Conservation (phyloP, 2,113 vertebrate genomes). For the Hucho hucho region DNA sequence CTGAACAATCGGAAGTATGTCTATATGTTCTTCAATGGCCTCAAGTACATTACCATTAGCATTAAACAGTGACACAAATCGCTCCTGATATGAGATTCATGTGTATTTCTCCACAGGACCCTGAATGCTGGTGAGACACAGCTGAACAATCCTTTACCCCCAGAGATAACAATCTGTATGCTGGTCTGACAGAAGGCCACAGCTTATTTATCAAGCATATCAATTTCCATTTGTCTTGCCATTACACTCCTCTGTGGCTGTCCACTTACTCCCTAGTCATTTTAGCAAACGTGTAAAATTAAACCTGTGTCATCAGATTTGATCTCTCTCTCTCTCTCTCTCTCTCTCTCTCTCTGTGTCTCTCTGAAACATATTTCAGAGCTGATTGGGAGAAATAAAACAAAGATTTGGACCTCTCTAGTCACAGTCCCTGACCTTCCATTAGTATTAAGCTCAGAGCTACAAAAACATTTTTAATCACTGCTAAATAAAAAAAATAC, state of each 20-base stretch:
- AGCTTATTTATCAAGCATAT: slow-evolving; percentile 29
- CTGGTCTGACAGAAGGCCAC: slow-evolving; percentile 15
- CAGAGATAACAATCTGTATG: slow-evolving; percentile 26
- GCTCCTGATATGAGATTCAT: neutral
- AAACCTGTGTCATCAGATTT: slow-evolving; percentile 18
- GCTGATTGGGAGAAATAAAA: neutral
- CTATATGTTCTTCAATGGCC: neutral
- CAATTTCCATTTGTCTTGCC: slow-evolving; percentile 25
- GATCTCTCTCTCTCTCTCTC: slow-evolving; percentile 12
- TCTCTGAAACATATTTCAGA: neutral
- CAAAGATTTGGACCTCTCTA: neutral
- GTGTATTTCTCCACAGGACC: neutral
- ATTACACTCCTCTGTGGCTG: slow-evolving; percentile 6
- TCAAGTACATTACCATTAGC: slow-evolving; percentile 2
- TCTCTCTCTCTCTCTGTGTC: neutral
- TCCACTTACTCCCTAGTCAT: slow-evolving; percentile 14
- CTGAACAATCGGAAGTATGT: neutral
- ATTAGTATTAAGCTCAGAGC: neutral
- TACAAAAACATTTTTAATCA: neutral
- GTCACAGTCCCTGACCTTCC: neutral
- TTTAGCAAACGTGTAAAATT: slow-evolving; percentile 9
- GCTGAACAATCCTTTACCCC: neutral
- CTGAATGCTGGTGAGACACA: neutral
- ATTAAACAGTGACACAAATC: neutral
- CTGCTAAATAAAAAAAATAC: neutral